Conservation (phyloP, 2,888 invertebrate genomes). For the Euphydryas editha region DNA sequence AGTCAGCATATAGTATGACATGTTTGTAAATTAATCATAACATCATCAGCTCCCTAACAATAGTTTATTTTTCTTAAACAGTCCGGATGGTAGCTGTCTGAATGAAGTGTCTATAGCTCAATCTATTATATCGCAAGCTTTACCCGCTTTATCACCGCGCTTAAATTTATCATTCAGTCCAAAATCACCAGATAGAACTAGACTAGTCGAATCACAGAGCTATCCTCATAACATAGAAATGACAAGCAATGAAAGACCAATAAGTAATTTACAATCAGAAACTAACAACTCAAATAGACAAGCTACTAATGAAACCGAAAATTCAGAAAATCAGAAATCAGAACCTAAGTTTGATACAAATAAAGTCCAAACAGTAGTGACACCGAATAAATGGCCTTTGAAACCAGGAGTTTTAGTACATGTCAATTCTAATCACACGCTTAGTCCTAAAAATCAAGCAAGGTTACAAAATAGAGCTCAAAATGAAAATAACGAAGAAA, state of each 20-base stretch:
- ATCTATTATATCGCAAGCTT: constrained; percentile 82
- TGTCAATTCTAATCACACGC: constrained; percentile 91
- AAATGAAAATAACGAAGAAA: constrained; percentile 49
- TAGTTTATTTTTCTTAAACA: constrained; percentile 55
- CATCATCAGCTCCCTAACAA: constrained; percentile 54
- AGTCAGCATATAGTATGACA: constrained; percentile 26
- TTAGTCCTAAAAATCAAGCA: constrained; percentile 83
- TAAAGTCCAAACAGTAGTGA: constrained; percentile 65
- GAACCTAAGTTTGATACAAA: constrained; percentile 57
- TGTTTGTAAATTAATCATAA: constrained; percentile 31
- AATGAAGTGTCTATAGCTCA: constrained; percentile 81
- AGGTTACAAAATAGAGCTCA: constrained; percentile 58
- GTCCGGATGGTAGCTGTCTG: constrained; percentile 82
- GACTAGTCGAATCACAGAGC: constrained; percentile 68
- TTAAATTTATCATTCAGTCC: constrained; percentile 74
- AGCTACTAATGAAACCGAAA: constrained; percentile 51
- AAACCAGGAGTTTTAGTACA: constrained; percentile 95
- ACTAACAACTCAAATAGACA: constrained; percentile 54
- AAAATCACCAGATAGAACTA: constrained; percentile 75
- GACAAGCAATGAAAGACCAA: constrained; percentile 62
- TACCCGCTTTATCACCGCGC: constrained; percentile 77
- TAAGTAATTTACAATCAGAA: constrained; percentile 59
- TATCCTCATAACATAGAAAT: constrained; percentile 65
- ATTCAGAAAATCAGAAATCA: constrained; percentile 53
- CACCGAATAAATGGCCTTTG: constrained; percentile 91